These are phyloP conservation scores for Tachyglossus aculeatus DNA, from an alignment of 2,797 vertebrate genomes.

Conservation along the genomic window DNA sequence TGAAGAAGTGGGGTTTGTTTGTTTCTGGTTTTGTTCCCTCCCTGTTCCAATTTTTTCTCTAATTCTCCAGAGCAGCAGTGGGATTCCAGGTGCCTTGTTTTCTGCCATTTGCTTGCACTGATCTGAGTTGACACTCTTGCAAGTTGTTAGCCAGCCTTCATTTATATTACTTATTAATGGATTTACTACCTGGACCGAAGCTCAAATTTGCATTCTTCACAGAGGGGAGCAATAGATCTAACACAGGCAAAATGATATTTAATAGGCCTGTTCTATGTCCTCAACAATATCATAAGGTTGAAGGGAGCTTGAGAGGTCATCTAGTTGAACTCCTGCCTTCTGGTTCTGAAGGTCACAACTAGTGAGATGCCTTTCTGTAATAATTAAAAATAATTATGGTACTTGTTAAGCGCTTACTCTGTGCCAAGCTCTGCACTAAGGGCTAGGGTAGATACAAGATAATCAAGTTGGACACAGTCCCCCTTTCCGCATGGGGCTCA, in stretches of 20 bases:
- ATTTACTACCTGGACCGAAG: conserved; percentile 12
- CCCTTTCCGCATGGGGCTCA: too few species aligned
- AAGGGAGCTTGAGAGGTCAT: conserved; percentile 13
- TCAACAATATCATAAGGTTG: conserved; percentile 17
- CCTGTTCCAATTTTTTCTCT: neutral
- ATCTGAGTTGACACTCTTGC: neutral
- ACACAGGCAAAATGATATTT: conserved; percentile 15
- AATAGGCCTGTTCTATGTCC: neutral
- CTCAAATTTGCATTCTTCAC: conserved; percentile 12
- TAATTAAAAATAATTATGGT: too few species aligned
- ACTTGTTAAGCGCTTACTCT: too few species aligned
- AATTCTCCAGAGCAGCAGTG: neutral
- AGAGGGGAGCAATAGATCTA: conserved; percentile 29
- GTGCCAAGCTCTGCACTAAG: too few species aligned
- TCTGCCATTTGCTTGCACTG: neutral
- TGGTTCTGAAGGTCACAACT: too few species aligned
- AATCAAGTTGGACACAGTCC: too few species aligned
- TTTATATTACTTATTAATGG: conserved; percentile 21
- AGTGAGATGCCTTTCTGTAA: too few species aligned
- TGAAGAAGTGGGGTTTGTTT: neutral
- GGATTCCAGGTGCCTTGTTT: neutral
- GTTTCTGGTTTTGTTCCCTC: too few species aligned
- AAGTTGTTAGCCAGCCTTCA: conserved; percentile 7
- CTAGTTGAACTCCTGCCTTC: conserved; percentile 18
- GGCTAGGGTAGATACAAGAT: too few species aligned